Evolutionary conservation across 2,797 vertebrate genomes (phyloP).

Genomic region (Semotilus atromaculatus): DNA sequence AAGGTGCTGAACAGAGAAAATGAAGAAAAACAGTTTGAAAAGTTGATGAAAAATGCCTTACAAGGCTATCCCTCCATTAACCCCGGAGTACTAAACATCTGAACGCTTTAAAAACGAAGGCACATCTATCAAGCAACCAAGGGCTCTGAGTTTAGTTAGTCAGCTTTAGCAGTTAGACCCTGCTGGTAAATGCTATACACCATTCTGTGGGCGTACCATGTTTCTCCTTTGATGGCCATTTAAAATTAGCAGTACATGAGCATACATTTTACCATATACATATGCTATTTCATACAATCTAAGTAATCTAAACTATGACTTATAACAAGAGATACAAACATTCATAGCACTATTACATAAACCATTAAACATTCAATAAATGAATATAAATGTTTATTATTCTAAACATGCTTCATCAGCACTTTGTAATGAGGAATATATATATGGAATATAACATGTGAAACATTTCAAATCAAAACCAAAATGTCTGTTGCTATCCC

Average conservation of each 20-base stretch:
- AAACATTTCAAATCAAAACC: not conserved
- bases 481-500: not conserved
- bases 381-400: not conserved
- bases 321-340: no score
- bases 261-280: no score
- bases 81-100: constrained; percentile 38
- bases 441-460: not conserved
- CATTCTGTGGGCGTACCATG: not conserved
- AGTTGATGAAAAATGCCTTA: constrained; percentile 58
- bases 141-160: not conserved
- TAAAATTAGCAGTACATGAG: no score
- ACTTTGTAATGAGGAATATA: not conserved
- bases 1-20: not conserved
- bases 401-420: not conserved
- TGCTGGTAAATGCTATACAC: not conserved
- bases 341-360: no score
- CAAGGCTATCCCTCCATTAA: constrained; percentile 60
- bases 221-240: not conserved
- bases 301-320: no score
- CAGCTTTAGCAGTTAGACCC: not conserved
- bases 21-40: constrained; percentile 67
- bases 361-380: no score
- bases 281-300: no score
- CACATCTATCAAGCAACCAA: not conserved
- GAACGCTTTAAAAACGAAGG: not conserved